phyloP scores from a whole-genome alignment of 30 jellyfish, hydroid and myxozoan genomes.

The Rhopilema esculentum region DNA sequence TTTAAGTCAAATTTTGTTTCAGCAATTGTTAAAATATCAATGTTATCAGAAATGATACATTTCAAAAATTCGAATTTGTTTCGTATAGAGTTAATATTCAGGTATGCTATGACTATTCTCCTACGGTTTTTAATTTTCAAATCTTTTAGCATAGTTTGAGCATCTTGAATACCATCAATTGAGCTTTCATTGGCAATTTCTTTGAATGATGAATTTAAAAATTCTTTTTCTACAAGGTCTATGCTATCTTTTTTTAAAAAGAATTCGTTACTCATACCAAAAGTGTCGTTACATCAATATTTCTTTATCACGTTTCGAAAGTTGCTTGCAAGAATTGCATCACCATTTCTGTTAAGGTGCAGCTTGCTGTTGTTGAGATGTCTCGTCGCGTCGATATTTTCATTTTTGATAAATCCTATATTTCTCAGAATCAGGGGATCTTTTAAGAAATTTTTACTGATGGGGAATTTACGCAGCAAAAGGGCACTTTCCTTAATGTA shows the following conservation, averaged over 20 bases:
- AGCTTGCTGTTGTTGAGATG: constrained; percentile 35
- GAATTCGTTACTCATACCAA: constrained; percentile 38
- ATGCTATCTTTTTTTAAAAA: constrained; percentile 15
- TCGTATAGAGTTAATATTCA: no score
- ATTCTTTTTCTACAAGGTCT: constrained; percentile 21
- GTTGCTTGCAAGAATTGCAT: constrained; percentile 37
- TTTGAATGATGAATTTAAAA: constrained; percentile 5
- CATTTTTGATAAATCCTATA: constrained; percentile 21
- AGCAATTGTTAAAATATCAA: no score
- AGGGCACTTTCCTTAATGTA: no score
- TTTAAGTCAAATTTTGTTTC: no score
- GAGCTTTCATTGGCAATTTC: constrained; percentile 43
- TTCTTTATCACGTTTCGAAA: constrained; percentile 45
- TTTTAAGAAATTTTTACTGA: no score
- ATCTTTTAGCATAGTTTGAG: constrained; percentile 46
- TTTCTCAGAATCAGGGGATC: no score
- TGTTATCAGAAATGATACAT: no score
- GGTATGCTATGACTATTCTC: constrained; percentile 56
- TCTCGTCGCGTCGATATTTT: constrained; percentile 10
- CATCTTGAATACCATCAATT: constrained; percentile 24
- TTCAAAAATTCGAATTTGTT: no score
- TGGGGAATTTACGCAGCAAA: no score
- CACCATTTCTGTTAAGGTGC: constrained; percentile 43
- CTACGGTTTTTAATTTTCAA: constrained; percentile 37
- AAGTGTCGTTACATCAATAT: constrained; percentile 29